A percentile compares a stretch with the other conserved stretches of the same genome.
Evolutionary conservation across 2,797 vertebrate genomes (phyloP).

Genomic region (Cynodonichthys magdalenae): DNA sequence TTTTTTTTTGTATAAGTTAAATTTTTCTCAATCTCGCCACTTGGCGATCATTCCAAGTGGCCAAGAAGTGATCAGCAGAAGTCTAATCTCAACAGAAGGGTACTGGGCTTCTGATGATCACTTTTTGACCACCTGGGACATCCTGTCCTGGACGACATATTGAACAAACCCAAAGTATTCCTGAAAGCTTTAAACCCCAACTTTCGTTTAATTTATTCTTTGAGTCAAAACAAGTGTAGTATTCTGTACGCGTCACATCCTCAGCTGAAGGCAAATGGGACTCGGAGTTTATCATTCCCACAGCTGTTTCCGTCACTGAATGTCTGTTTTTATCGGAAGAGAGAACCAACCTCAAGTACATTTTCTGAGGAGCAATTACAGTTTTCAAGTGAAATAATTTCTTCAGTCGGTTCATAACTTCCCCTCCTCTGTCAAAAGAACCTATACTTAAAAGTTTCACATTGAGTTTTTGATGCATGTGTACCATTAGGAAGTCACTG

Average conservation of each 20-base stretch:
- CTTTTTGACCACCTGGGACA: no score
- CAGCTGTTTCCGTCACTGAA: slow-evolving; percentile 50
- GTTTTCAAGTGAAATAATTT: slow-evolving; percentile 69
- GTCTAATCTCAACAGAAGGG: no score
- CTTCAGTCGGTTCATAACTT: slow-evolving; percentile 67
- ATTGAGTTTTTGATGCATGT: slow-evolving; percentile 47
- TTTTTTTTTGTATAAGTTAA: no score
- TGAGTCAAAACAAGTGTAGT: not conserved
- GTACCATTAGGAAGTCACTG: slow-evolving; percentile 57
- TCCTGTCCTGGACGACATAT: no score
- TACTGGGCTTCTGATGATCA: no score
- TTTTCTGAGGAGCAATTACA: slow-evolving; percentile 59
- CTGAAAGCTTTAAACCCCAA: no score
- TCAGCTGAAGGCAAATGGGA: slow-evolving; percentile 4
- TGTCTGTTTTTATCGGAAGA: slow-evolving; percentile 40
- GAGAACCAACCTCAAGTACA: slow-evolving; percentile 53
- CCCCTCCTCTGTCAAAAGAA: slow-evolving; percentile 48
- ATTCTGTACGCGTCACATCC: slow-evolving; percentile 1
- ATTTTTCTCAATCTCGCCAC: no score
- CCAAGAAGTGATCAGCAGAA: no score
- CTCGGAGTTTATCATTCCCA: slow-evolving; percentile 27
- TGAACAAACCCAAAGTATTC: no score
- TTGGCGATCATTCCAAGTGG: no score
- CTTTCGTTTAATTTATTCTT: not conserved
- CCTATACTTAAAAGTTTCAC: slow-evolving; percentile 58